A percentile compares a stretch with the other conserved stretches of the same genome.
phyloP scores from a whole-genome alignment of 2,888 invertebrate genomes.

The Formica aserva region DNA sequence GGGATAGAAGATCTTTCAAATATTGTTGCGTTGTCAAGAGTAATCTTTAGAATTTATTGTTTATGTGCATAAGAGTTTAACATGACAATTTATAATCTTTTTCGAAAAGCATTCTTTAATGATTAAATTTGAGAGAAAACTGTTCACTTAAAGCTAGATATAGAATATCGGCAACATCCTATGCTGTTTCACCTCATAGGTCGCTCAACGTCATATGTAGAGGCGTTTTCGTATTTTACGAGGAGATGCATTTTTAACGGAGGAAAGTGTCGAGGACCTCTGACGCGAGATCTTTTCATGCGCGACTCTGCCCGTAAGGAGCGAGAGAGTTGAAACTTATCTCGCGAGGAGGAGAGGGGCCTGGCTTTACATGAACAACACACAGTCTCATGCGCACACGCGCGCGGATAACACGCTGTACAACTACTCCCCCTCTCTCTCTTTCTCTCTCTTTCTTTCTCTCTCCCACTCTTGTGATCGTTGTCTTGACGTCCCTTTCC shows the following conservation, averaged over 20 bases:
- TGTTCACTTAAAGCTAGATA: not conserved
- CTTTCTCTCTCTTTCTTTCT: slow-evolving; percentile 15
- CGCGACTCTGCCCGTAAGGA: slow-evolving; percentile 67
- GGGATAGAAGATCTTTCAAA: not conserved
- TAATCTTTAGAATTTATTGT: not conserved
- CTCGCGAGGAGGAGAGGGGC: slow-evolving; percentile 65
- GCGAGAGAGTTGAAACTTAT: slow-evolving; percentile 69
- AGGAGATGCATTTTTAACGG: slow-evolving; percentile 63
- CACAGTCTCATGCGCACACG: slow-evolving; percentile 47
- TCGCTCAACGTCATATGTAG: slow-evolving; percentile 16
- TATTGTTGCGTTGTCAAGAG: not conserved
- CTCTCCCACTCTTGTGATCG: not conserved
- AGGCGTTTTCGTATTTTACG: slow-evolving; percentile 45
- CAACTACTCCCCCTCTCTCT: slow-evolving; percentile 45
- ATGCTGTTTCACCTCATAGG: not conserved
- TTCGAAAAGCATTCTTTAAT: not conserved
- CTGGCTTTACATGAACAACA: slow-evolving; percentile 67
- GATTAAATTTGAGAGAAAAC: not conserved
- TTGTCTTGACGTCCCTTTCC: slow-evolving; percentile 27
- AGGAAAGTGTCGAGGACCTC: slow-evolving; percentile 71
- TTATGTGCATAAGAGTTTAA: not conserved
- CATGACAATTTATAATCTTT: not conserved
- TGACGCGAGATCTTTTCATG: slow-evolving; percentile 72
- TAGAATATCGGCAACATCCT: not conserved
- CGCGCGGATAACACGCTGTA: slow-evolving; percentile 68